Evolutionary conservation across 2,888 invertebrate species (phyloP), one percentile per base, ranked within the genome.

Genomic region (Ophion ellenae): DNA sequence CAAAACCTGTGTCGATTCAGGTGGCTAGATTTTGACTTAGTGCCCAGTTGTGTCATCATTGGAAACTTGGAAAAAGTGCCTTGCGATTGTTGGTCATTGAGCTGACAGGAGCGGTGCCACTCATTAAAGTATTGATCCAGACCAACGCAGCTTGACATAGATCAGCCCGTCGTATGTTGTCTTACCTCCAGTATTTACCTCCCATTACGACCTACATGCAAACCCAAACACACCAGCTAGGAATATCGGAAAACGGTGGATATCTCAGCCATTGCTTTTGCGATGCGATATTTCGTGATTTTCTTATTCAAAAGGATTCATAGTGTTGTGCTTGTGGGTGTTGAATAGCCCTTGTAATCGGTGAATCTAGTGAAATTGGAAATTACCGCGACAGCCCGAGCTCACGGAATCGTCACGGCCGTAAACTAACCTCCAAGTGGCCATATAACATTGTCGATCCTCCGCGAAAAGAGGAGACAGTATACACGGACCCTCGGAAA

Each of bases 391-490:
- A 53, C 17, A 53, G 53, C 53, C 17, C 53, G 4, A 17, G 53
- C 53, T 53, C 53, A 53, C 53, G 53, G 53, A 53, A 53, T 53
- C 53, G 53, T 53, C 53, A 53, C 53, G 53, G 53, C 53, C 53
- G 53, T 53, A 53, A 53, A 53, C 53, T 53, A 53, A 53, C 53
- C 53, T 53, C 53, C 53, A 53, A 53, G 53, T 53, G 53, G 53
- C 17, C 53, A 17, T 53, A 53, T 53, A 53, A 53, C 53, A 53
- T 53, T 17, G 53, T 53, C 53, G 53, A 53, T 53, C 17, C 53
- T 17, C 53, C 17, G 53, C 53, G 53, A 53, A 53, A 53, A 53
- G 53, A 53, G 53, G 53, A 53, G 53, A 5, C 53, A 40, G 40
- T 40, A 40, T 53, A 53, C 14, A 17, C 53, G 53, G 53, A 53